phyloP scores from a whole-genome alignment of 2,113 vertebrate species.

The Coryphaenoides rupestris region DNA sequence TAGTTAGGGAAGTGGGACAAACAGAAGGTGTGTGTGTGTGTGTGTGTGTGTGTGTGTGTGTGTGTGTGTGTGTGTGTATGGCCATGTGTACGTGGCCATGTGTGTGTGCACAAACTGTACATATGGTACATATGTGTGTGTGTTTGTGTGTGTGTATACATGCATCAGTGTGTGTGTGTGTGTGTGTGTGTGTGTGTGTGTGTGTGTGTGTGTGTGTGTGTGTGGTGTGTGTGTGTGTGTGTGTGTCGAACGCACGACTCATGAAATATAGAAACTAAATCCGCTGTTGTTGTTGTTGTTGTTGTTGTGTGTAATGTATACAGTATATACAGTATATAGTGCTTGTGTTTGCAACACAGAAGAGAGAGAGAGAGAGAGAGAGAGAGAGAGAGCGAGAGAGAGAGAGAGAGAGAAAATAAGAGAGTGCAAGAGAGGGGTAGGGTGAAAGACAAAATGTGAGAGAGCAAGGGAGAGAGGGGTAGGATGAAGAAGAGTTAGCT shows the following conservation, averaged over 20 bases:
- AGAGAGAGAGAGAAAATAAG: not conserved
- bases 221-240: too few relatives aligned
- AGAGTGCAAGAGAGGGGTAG: not conserved
- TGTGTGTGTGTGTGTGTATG: not conserved
- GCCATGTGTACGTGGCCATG: not conserved
- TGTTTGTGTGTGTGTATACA: not conserved
- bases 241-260: too few relatives aligned
- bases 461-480: not conserved
- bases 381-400: not conserved
- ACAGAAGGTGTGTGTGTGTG: constrained; percentile 13
- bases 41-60: constrained; percentile 9
- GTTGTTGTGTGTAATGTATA: too few relatives aligned
- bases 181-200: not conserved
- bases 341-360: too few relatives aligned
- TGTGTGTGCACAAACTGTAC: not conserved
- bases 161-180: not conserved
- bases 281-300: too few relatives aligned
- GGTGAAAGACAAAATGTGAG: not conserved
- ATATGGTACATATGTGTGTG: not conserved
- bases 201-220: not conserved
- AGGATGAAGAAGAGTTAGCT: too few relatives aligned
- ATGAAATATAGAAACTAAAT: too few relatives aligned
- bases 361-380: not conserved
- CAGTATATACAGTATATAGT: too few relatives aligned
- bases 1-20: constrained; percentile 30